Evolutionary conservation across 2,113 vertebrate species (phyloP).

Genomic region (Seriola quinqueradiata): DNA sequence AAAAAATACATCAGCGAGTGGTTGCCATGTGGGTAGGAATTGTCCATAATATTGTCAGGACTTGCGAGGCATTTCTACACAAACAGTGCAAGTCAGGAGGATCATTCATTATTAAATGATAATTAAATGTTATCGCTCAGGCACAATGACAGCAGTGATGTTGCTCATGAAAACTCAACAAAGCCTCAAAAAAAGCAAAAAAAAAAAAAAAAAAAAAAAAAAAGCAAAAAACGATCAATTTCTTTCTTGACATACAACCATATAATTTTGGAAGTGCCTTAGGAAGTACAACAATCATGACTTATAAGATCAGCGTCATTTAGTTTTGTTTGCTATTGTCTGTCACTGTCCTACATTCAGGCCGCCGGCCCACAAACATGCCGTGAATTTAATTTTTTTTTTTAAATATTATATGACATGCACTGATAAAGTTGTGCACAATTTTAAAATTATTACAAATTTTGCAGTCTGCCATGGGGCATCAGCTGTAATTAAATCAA

Average conservation of each 20-base stretch:
- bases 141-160: constrained; percentile 50
- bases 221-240: neutral
- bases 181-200: constrained; percentile 18
- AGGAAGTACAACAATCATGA: constrained; percentile 36
- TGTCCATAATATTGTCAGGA: constrained; percentile 21
- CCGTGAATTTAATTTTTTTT: constrained; percentile 19
- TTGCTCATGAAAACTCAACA: constrained; percentile 34
- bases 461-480: neutral
- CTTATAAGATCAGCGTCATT: constrained; percentile 44
- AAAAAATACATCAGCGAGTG: neutral
- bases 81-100: constrained; percentile 2
- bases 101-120: constrained; percentile 16
- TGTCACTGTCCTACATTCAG: constrained; percentile 40
- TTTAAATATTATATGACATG: neutral
- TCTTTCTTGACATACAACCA: constrained; percentile 20
- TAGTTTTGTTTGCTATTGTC: constrained; percentile 63
- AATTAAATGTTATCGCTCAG: constrained; percentile 7
- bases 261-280: constrained; percentile 24
- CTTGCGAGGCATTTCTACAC: neutral
- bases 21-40: constrained; percentile 8
- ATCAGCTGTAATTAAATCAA: constrained; percentile 34
- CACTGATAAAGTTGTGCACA: constrained; percentile 8
- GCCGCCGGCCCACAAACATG: constrained; percentile 26
- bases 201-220: no score
- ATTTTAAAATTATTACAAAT: constrained; percentile 37